phyloP scores from a whole-genome alignment of 2,113 vertebrate species.

The Odontophorus gujanensis region DNA sequence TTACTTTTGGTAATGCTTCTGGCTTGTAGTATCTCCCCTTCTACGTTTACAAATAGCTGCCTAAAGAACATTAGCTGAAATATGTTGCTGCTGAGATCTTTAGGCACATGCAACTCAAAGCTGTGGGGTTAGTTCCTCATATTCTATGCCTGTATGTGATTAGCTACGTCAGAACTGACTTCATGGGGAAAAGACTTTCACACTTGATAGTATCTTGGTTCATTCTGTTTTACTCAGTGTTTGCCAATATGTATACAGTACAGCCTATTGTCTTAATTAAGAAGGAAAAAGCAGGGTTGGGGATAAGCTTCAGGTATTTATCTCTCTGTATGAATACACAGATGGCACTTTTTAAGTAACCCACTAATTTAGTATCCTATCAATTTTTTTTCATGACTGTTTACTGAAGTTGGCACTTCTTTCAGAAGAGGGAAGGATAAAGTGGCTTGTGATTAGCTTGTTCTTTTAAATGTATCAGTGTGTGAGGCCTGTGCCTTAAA shows the following conservation, averaged over 20 bases:
- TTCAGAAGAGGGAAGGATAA: neutral
- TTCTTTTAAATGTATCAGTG: neutral
- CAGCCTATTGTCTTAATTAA: neutral
- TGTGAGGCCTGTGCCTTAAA: neutral
- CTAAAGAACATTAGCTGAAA: neutral
- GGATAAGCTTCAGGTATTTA: neutral
- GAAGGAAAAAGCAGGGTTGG: neutral
- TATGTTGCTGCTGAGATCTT: neutral
- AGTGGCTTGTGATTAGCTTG: neutral
- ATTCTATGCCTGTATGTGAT: neutral
- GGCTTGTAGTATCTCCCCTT: neutral
- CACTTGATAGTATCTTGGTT: too few species aligned
- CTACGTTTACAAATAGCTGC: neutral
- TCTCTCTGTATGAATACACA: neutral
- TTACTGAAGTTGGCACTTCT: too few species aligned
- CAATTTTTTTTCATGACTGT: neutral
- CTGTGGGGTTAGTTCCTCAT: neutral
- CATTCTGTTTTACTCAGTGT: neutral
- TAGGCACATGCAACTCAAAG: neutral
- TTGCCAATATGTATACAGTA: neutral
- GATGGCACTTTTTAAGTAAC: neutral
- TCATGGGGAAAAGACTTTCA: neutral
- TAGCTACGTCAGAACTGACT: neutral
- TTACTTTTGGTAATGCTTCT: neutral
- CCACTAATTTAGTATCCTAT: neutral